Percentiles rank a stretch among this genome's conserved stretches.
These are phyloP conservation scores for Pseudococcus viburni DNA, from an alignment of 2,888 invertebrate species.

Conservation along the genomic window DNA sequence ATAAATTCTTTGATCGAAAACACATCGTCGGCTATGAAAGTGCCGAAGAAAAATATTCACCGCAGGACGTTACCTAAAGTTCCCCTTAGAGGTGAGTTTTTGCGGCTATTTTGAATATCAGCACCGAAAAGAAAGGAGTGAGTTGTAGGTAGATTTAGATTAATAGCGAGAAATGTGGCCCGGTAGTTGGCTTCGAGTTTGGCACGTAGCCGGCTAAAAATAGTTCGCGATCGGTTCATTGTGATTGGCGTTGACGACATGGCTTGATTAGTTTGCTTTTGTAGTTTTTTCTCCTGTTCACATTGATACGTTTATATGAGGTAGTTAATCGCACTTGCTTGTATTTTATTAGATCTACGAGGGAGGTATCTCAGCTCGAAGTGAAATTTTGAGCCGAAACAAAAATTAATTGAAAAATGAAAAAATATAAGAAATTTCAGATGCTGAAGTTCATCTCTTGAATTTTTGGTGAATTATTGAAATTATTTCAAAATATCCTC, in stretches of 20 bases:
- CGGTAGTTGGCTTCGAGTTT: conserved; percentile 18
- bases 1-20: conserved; percentile 62
- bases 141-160: conserved; percentile 33
- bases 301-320: background rate
- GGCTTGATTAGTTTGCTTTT: conserved; percentile 42
- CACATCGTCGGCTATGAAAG: conserved; percentile 59
- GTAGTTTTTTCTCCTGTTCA: background rate
- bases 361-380: too few relatives aligned
- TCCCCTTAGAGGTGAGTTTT: conserved; percentile 64
- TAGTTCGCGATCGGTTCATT: conserved; percentile 16
- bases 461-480: too few relatives aligned
- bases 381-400: too few relatives aligned
- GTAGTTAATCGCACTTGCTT: background rate
- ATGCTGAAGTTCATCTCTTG: too few relatives aligned
- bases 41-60: conserved; percentile 58
- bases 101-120: background rate
- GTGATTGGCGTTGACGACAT: conserved; percentile 30
- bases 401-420: too few relatives aligned
- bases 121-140: background rate
- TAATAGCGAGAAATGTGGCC: background rate
- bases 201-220: conserved; percentile 54
- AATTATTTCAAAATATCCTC: too few relatives aligned
- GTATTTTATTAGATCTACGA: background rate
- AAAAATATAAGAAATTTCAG: too few relatives aligned
- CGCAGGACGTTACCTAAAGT: conserved; percentile 65